Base-by-base conservation (phyloP, 2,113 vertebrate species). In the Procapra przewalskii region DNA sequence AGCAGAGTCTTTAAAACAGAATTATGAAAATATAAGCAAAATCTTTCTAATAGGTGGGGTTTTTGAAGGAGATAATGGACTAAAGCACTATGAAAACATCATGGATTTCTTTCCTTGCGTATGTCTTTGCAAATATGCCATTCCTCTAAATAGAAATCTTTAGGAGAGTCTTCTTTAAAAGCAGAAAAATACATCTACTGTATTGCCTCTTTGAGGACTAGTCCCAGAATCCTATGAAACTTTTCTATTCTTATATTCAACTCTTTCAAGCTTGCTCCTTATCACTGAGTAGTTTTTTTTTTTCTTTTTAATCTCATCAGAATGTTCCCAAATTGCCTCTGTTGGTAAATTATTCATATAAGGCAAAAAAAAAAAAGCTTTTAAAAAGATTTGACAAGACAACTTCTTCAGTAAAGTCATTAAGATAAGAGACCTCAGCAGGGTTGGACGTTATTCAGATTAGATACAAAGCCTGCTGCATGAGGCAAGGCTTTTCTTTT, bases 391-490 rank as follows among this genome's bases (percentile, higher is more conserved):
- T 97, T 98, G 96, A 98, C 85, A 96, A 96, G 96, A 97, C 89
- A 98, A 97, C 84, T 96, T 98, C 95, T 98, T 97, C 96, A 98
- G 91, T 90, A 96, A 98, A 98, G 77, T 98, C 93, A 96, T 98
- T 98, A 97, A 97, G 97, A 98, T 98, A 98, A 98, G 97, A 97
- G 90, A 95, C 81, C 40, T 98, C 94, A 97, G 52, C 90, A 97
- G 64, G 36, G 48, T 88, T 97, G 90, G 87, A 96, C 93, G 6
- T 95, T 96, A 96, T 97, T 98, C 71, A 93, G 84, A 92, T 96
- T 91, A 96, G 57, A 96, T 15, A 93, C 59, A 96, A 98, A 98
- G 96, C 55, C 82, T 98, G 12, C 91, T 33, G 79, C 45, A 19
- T 64, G 91, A 71, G 86, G 21, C 17, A 15, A 0, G 0, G 0